Percentiles rank a stretch among this genome's conserved stretches.
Evolutionary conservation across 2,797 vertebrate species (phyloP).

Genomic region (Malurus splendens): DNA sequence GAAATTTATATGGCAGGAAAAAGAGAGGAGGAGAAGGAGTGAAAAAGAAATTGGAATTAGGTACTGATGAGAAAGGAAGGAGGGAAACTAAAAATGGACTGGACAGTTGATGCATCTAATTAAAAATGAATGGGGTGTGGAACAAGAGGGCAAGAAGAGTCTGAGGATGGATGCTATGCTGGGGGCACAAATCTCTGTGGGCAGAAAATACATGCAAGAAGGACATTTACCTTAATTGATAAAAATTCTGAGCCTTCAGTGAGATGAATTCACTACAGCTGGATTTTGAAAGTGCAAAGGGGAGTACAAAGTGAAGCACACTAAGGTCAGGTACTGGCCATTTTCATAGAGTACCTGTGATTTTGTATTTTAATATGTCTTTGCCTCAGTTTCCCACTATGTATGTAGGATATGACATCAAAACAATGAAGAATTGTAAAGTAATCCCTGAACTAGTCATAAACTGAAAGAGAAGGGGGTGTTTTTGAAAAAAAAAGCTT

Average conservation of each 20-base stretch:
- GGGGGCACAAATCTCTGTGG: background rate
- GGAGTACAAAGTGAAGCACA: rapidly evolving
- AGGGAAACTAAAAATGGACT: background rate
- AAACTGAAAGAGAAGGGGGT: background rate
- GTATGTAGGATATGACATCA: no score
- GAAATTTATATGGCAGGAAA: background rate
- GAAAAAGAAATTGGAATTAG: background rate
- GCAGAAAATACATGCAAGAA: background rate
- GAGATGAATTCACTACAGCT: background rate
- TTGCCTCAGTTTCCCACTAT: background rate
- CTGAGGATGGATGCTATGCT: background rate
- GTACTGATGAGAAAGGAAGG: background rate
- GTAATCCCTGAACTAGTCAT: background rate
- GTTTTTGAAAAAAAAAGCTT: background rate
- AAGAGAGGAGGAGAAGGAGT: background rate
- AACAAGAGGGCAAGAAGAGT: background rate
- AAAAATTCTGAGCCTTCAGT: background rate
- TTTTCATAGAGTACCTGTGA: background rate
- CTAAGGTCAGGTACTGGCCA: background rate
- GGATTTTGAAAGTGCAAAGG: background rate
- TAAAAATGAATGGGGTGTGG: background rate
- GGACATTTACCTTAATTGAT: background rate
- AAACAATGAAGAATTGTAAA: background rate
- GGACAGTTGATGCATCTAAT: background rate
- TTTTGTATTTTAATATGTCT: background rate